Base-by-base conservation (phyloP, 2,113 vertebrate species). In the Microtus richardsoni region DNA sequence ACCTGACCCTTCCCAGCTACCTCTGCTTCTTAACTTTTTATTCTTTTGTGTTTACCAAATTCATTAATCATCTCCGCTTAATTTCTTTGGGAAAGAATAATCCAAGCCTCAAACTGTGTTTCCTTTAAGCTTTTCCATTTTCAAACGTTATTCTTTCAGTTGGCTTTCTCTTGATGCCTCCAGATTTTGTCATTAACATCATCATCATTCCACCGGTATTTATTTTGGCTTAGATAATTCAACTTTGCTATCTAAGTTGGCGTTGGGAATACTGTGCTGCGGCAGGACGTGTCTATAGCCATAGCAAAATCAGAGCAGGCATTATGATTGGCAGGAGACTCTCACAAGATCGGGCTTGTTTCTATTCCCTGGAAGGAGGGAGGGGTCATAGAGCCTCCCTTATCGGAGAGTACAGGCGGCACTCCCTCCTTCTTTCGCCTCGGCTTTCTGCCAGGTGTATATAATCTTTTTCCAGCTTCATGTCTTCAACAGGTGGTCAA, bases 51-150 rank as follows among this genome's bases (percentile, higher is more conserved):
- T 58, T 85, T 75, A 74, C 78, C 41, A 85, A 52, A 83, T 10
- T 33, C 93, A 16, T 92, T 85, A 60, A 91, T 85, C 80, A 94
- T 39, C 58, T 75, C 39, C 74, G 10, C 80, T 82, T 82, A 52
- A 49, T 91, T 91, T 88, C 82, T 87, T 93, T 77, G 41, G 52
- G 30, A 88, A 78, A 96, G 66, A 92, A 60, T 19, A 77, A 89
- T 24, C 5, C 74, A 68, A 96, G 44, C 70, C 58, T 16, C 62
- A 58, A 73, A 73, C 24, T 44, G 44, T 58, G n/a, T 94, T 88
- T 96, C 75, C 70, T 41, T 79, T 17, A 89, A 78, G 75, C 3
- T 30, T 88, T 96, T 62, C 85, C 9, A 52, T 44, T 52, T 93
- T 77, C 71, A 91, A 83, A 90, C 73, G 28, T 62, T 77, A 36